These are phyloP conservation scores for Armadillidium nasatum DNA, from an alignment of 1,140 invertebrate species.

Conservation along the genomic window DNA sequence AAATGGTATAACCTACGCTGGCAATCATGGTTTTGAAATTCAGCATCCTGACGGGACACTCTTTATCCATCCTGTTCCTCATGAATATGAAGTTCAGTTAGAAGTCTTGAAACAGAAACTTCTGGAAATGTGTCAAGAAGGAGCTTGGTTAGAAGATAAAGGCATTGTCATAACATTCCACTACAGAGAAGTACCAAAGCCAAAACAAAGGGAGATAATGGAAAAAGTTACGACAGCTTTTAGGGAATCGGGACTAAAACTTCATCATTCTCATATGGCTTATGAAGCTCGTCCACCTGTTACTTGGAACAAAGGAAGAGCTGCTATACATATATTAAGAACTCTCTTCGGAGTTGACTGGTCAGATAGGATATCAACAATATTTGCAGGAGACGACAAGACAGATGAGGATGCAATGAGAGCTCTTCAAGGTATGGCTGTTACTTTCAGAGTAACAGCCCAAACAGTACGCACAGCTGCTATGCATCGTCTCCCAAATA, in stretches of 20 bases:
- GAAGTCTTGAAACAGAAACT: slow-evolving; percentile 68
- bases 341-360: slow-evolving; percentile 85
- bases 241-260: slow-evolving; percentile 65
- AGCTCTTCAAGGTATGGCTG: slow-evolving; percentile 70
- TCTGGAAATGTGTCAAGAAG: slow-evolving; percentile 76
- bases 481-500: slow-evolving; percentile 74
- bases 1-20: slow-evolving; percentile 80
- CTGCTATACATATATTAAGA: slow-evolving; percentile 80
- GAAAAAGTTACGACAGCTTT: slow-evolving; percentile 67
- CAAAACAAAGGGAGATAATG: slow-evolving; percentile 58
- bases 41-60: slow-evolving; percentile 82
- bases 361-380: slow-evolving; percentile 82
- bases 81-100: slow-evolving; percentile 76
- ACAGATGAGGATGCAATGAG: slow-evolving; percentile 88
- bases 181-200: slow-evolving; percentile 63
- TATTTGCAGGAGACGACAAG: slow-evolving; percentile 82
- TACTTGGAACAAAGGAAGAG: slow-evolving; percentile 84
- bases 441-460: slow-evolving; percentile 79
- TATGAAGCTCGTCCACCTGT: slow-evolving; percentile 82
- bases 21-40: slow-evolving; percentile 84
- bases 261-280: slow-evolving; percentile 72
- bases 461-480: slow-evolving; percentile 77
- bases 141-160: slow-evolving; percentile 89
- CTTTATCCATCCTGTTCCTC: slow-evolving; percentile 84
- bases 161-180: slow-evolving; percentile 81